Conservation (phyloP, 1,140 invertebrate genomes). For the Hylaeus volcanicus region DNA sequence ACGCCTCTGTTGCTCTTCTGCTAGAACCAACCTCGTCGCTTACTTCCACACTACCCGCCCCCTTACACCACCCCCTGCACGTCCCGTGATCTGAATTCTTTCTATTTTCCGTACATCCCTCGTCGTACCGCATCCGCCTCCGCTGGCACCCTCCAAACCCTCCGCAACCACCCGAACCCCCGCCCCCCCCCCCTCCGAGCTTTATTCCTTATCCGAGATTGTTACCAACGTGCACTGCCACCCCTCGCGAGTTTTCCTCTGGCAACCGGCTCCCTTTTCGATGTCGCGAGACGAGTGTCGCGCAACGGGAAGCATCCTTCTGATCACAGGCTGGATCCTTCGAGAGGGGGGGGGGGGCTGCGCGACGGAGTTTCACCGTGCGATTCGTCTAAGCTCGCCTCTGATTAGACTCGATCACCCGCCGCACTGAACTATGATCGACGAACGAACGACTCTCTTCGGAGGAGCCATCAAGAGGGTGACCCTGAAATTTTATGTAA, state of each 20-base stretch:
- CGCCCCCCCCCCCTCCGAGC: slow-evolving; percentile 45
- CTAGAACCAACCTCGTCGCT: slow-evolving; percentile 61
- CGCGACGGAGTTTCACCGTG: no score
- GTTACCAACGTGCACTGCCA: slow-evolving; percentile 70
- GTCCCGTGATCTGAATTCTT: slow-evolving; percentile 76
- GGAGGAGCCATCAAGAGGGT: no score
- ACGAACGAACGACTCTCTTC: not conserved
- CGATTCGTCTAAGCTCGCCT: no score
- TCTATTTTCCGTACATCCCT: slow-evolving; percentile 71
- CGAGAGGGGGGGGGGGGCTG: no score
- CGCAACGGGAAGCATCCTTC: no score
- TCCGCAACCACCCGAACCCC: not conserved
- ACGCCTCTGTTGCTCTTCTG: slow-evolving; percentile 58
- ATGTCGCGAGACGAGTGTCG: not conserved
- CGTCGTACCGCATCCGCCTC: slow-evolving; percentile 58
- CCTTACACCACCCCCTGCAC: slow-evolving; percentile 27
- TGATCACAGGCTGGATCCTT: no score
- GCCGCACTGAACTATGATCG: no score
- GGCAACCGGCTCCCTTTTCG: slow-evolving; percentile 21
- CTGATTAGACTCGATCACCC: no score
- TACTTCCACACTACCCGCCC: slow-evolving; percentile 38
- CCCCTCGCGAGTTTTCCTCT: slow-evolving; percentile 45
- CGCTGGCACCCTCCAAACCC: slow-evolving; percentile 39
- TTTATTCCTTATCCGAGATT: slow-evolving; percentile 76
- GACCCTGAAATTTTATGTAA: no score